These are phyloP conservation scores for Corythornis vintsioides DNA, from an alignment of 2,113 vertebrate species.

Conservation along the genomic window DNA sequence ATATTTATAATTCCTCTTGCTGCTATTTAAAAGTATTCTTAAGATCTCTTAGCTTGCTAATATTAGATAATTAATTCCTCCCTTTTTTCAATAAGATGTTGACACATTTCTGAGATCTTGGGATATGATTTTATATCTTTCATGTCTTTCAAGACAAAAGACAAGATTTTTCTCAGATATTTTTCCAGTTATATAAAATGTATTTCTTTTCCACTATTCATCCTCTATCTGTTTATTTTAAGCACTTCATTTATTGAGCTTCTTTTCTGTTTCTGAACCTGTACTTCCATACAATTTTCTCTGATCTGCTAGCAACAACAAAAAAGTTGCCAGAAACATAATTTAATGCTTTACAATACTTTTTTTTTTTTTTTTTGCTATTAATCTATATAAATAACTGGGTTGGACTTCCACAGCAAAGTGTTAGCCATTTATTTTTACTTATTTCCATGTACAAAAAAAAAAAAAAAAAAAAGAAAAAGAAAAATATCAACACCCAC, in stretches of 20 bases:
- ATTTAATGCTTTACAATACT: neutral
- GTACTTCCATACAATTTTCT: neutral
- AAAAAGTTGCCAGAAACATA: neutral
- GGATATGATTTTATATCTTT: neutral
- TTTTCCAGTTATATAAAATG: neutral
- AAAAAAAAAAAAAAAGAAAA: neutral
- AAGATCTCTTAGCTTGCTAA: neutral
- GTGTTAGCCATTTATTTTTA: neutral
- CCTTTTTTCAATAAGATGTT: neutral
- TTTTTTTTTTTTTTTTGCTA: neutral
- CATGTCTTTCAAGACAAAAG: neutral
- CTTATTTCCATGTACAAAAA: neutral
- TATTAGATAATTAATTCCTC: neutral
- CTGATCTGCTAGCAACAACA: neutral
- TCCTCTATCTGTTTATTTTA: neutral
- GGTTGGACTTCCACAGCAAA: neutral
- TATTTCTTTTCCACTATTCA: neutral
- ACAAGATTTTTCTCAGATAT: neutral
- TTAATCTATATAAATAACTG: neutral
- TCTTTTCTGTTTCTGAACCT: neutral
- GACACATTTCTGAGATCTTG: neutral
- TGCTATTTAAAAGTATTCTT: neutral
- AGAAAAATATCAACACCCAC: neutral
- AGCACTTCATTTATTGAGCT: neutral
- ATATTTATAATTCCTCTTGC: neutral